These are phyloP conservation scores for Trichonephila clavata DNA, from an alignment of 1,140 invertebrate genomes.

Conservation along the genomic window DNA sequence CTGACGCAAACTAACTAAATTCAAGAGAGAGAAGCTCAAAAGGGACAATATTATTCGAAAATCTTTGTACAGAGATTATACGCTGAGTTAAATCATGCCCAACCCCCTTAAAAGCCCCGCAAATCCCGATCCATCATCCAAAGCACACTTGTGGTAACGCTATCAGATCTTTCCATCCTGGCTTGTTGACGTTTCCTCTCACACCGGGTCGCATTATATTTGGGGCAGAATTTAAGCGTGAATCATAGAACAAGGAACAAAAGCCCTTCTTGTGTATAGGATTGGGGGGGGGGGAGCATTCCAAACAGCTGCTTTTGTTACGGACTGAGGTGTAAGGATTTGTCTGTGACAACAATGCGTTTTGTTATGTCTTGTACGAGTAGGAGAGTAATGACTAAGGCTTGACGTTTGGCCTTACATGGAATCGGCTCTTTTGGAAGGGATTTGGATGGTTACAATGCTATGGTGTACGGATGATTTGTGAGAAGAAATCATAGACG, in stretches of 20 bases:
- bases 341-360: too few relatives aligned
- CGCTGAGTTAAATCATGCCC: not conserved
- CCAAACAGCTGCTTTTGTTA: slow-evolving; percentile 36
- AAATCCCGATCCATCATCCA: slow-evolving; percentile 1
- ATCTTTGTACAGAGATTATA: not conserved
- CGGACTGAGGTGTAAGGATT: slow-evolving; percentile 34
- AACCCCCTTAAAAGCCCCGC: not conserved
- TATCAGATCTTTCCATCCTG: not conserved
- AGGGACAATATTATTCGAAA: not conserved
- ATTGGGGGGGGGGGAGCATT: not conserved
- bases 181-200: slow-evolving; percentile 4
- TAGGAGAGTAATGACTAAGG: not conserved
- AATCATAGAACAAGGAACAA: slow-evolving; percentile 7
- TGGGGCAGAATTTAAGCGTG: not conserved
- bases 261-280: not conserved
- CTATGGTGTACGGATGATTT: not conserved
- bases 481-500: not conserved
- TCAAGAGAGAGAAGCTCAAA: not conserved
- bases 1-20: not conserved
- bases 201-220: not conserved
- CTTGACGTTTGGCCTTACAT: slow-evolving; percentile 5
- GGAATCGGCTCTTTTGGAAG: not conserved
- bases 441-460: not conserved
- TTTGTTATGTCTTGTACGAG: not conserved
- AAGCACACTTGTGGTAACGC: not conserved